Base-by-base conservation (phyloP, 2,113 vertebrate species). In the Antechinus flavipes region DNA sequence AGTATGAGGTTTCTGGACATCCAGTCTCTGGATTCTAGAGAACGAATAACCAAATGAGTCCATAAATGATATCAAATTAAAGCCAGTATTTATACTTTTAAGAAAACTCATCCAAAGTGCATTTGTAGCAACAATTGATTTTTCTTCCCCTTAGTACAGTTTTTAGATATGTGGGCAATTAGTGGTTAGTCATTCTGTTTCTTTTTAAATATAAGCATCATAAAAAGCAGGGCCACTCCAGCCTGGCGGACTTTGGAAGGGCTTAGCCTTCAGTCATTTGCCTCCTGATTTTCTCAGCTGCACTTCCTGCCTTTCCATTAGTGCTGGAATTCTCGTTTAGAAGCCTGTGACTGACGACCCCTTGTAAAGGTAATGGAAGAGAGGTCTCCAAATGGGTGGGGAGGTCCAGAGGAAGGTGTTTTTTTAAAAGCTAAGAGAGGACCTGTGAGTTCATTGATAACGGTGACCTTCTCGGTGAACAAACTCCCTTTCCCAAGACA, bases 171-270 rank as follows among this genome's bases (percentile, higher is more conserved):
- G 68, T 84, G 35, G 68, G 47, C 2, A 84, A 84, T 84, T 84
- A 84, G 68, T 42, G 35, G 68, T 84, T 84, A 84, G 42, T 84
- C 68, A 84, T 84, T 84, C 35, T 84, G 19, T n/a, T 16, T 54
- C 50, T 92, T 94, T 93, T 42, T 46, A 35, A 89, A 56, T 50
- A 9, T 27, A 24, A 54, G 27, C 26, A 11, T 54, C 90, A 1
- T 93, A 68, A 94, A 95, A 56, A n/a, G 46, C 53, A 42, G 47
- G 14, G 46, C n/a, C n/a, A 12, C 91, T 53, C 55, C 27, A 46
- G 49, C 53, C 55, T 2, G 0, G 93, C 53, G 90, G 50, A 53
- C 42, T 94, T 94, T 68, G 76, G 91, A 84, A 95, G 91, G 68
- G 35, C 68, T 42, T n/a, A 84, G 68, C 35, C 35, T 42, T 84